phyloP scores from a whole-genome alignment of 2,888 invertebrate species.

The Hypselothyrea guttata region DNA sequence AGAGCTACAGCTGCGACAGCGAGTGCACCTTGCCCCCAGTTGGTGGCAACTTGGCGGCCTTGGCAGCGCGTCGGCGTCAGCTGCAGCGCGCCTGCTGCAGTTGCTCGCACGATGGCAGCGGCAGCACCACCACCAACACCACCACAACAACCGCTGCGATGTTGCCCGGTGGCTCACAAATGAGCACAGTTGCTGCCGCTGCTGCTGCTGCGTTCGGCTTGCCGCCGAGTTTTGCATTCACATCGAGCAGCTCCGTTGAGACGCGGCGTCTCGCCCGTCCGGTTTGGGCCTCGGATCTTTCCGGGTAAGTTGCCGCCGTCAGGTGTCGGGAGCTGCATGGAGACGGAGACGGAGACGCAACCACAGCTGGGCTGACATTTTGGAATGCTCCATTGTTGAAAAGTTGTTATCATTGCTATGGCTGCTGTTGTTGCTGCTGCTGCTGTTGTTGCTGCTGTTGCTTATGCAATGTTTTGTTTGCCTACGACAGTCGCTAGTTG shows the following conservation, averaged over 20 bases:
- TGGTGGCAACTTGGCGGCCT: slow-evolving; percentile 52
- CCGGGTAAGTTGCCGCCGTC: slow-evolving; percentile 84
- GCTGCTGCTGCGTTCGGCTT: slow-evolving; percentile 5
- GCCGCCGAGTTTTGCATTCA: slow-evolving; percentile 38
- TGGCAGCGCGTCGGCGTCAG: slow-evolving; percentile 55
- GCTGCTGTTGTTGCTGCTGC: slow-evolving; percentile 34
- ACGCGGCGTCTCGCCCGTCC: slow-evolving; percentile 79
- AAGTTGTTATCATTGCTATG: slow-evolving; percentile 43
- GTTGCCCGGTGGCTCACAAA: slow-evolving; percentile 17
- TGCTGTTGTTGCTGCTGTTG: slow-evolving; percentile 28
- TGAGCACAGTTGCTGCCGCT: slow-evolving; percentile 18
- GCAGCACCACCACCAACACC: slow-evolving; percentile 77
- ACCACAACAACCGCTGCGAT: slow-evolving; percentile 76
- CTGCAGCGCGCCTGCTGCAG: slow-evolving; percentile 57
- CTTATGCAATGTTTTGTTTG: slow-evolving; percentile 37
- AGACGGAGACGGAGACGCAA: not conserved
- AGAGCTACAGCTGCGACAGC: slow-evolving; percentile 81
- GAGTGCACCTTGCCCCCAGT: slow-evolving; percentile 57
- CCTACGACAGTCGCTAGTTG: slow-evolving; percentile 42
- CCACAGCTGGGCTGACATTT: slow-evolving; percentile 31
- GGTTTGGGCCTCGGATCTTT: slow-evolving; percentile 86
- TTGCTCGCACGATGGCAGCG: slow-evolving; percentile 63
- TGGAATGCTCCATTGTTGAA: slow-evolving; percentile 61
- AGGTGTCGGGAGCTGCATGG: not conserved
- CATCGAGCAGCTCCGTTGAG: slow-evolving; percentile 74